These are phyloP conservation scores for Nymphicus hollandicus DNA, from an alignment of 2,113 vertebrate species.

Conservation along the genomic window DNA sequence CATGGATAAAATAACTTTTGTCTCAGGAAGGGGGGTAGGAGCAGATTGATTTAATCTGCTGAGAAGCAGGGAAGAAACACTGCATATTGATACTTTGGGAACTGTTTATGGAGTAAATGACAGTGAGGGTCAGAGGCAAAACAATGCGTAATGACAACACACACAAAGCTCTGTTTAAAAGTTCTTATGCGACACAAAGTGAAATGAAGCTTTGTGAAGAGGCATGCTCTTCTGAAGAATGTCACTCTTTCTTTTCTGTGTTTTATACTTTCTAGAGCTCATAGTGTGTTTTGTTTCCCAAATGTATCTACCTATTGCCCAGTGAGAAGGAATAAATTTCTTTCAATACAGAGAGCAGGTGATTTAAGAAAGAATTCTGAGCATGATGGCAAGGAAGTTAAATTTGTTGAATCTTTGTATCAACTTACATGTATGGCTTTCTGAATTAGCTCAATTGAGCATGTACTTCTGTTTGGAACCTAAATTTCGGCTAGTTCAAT, in stretches of 20 bases:
- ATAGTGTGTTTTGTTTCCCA: constrained; percentile 17
- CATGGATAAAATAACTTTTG: background rate
- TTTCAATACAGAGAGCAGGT: background rate
- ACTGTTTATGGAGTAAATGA: background rate
- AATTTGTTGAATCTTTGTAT: background rate
- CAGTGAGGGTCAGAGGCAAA: background rate
- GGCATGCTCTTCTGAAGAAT: background rate
- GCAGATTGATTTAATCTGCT: background rate
- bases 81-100: background rate
- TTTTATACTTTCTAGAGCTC: background rate
- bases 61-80: background rate
- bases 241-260: background rate
- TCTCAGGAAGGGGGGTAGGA: background rate
- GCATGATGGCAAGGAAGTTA: background rate
- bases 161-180: background rate
- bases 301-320: background rate
- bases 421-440: constrained; percentile 1
- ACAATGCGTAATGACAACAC: background rate
- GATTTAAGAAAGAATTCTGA: background rate
- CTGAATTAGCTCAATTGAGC: background rate
- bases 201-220: background rate
- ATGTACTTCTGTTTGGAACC: background rate
- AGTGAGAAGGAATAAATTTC: background rate
- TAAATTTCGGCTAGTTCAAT: background rate
- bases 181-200: background rate